Conservation (phyloP, 2,888 invertebrate genomes). For the Sarcophaga subvicina region DNA sequence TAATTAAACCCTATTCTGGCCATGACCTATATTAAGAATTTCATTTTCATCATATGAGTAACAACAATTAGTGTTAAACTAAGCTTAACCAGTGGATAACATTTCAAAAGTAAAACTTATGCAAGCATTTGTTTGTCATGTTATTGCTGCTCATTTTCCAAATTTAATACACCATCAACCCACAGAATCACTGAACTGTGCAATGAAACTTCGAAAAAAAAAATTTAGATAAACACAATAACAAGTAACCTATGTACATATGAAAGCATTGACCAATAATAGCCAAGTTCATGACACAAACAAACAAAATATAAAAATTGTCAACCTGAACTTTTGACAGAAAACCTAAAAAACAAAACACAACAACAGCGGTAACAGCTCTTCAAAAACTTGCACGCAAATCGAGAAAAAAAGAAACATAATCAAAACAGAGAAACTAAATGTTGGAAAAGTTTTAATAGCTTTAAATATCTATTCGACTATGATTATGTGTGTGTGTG, state of each 20-base stretch:
- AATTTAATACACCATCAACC: slow-evolving; percentile 18
- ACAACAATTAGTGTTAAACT: slow-evolving; percentile 44
- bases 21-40: slow-evolving; percentile 54
- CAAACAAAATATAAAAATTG: not conserved
- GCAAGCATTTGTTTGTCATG: slow-evolving; percentile 5
- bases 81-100: slow-evolving; percentile 17
- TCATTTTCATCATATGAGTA: slow-evolving; percentile 18
- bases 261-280: slow-evolving; percentile 19
- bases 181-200: slow-evolving; percentile 51
- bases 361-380: slow-evolving; percentile 4
- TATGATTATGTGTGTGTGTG: not conserved
- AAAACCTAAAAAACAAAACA: slow-evolving; percentile 32
- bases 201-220: not conserved
- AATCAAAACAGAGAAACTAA: not conserved
- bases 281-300: slow-evolving; percentile 31
- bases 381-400: slow-evolving; percentile 38
- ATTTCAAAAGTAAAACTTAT: slow-evolving; percentile 20
- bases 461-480: not conserved
- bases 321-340: slow-evolving; percentile 35
- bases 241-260: not conserved
- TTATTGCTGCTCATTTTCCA: not conserved
- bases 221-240: not conserved
- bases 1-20: not conserved
- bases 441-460: not conserved
- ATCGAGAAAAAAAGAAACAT: no score